Evolutionary conservation across 2,797 vertebrate species (phyloP).

Genomic region (Gadopsis marmoratus): DNA sequence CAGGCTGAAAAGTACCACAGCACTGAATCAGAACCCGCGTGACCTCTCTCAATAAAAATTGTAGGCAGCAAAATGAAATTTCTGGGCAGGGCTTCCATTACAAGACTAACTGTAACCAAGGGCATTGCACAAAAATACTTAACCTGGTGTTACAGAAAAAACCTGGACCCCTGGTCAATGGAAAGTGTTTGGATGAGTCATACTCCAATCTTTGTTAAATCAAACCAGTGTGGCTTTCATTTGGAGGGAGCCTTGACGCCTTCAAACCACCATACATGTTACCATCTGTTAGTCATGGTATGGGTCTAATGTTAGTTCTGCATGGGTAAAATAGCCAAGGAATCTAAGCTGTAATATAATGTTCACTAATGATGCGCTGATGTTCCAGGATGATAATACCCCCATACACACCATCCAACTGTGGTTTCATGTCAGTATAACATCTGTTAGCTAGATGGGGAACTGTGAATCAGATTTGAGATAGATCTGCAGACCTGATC

Average conservation of each 20-base stretch:
- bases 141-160: neutral
- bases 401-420: neutral
- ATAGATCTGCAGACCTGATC: no score
- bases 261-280: neutral
- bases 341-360: neutral
- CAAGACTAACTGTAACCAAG: neutral
- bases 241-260: neutral
- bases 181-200: slow-evolving; percentile 23
- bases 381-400: neutral
- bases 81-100: neutral
- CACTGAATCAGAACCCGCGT: slow-evolving; percentile 7
- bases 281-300: neutral
- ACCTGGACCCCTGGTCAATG: neutral
- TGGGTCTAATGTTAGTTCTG: neutral
- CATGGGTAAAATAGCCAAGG: neutral
- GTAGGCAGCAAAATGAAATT: slow-evolving; percentile 2
- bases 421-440: neutral
- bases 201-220: neutral
- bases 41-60: slow-evolving; percentile 6
- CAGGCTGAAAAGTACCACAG: slow-evolving; percentile 17
- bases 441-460: no score
- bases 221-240: neutral
- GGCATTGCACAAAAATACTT: slow-evolving; percentile 9
- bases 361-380: neutral
- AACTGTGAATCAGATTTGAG: no score